Percentiles rank a stretch among this genome's conserved stretches.
Evolutionary conservation across 2,113 vertebrate species (phyloP).

Genomic region (Ictalurus furcatus): DNA sequence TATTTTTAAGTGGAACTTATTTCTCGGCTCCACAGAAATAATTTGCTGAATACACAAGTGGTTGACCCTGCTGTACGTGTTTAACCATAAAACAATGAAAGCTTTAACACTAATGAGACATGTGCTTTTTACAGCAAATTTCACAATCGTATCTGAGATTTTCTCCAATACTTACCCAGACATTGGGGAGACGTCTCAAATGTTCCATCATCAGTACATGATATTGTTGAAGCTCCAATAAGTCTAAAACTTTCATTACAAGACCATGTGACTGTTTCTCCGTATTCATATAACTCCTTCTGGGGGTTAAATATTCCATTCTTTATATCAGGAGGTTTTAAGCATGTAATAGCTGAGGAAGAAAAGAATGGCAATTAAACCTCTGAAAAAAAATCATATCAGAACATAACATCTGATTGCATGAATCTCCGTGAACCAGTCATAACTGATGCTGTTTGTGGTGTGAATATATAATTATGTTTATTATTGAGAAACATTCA

Average conservation of each 20-base stretch:
- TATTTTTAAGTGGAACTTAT: too few relatives aligned
- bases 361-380: too few relatives aligned
- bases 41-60: too few relatives aligned
- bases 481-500: background rate
- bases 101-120: background rate
- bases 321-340: background rate
- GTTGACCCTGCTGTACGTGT: background rate
- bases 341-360: conserved; percentile 12
- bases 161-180: background rate
- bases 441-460: too few relatives aligned
- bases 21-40: too few relatives aligned
- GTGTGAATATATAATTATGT: too few relatives aligned
- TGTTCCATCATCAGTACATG: conserved; percentile 45
- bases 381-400: background rate
- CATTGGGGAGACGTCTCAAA: background rate
- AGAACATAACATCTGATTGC: too few relatives aligned
- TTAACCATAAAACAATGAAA: background rate
- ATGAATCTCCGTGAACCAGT: too few relatives aligned
- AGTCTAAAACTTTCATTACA: conserved; percentile 43
- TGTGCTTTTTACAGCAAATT: background rate
- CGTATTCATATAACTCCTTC: background rate
- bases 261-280: rapidly evolving
- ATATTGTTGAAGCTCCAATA: rapidly evolving
- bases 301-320: background rate
- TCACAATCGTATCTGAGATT: background rate